Evolutionary conservation across 2,888 invertebrate genomes (phyloP).

Genomic region (Uloborus plumipes): DNA sequence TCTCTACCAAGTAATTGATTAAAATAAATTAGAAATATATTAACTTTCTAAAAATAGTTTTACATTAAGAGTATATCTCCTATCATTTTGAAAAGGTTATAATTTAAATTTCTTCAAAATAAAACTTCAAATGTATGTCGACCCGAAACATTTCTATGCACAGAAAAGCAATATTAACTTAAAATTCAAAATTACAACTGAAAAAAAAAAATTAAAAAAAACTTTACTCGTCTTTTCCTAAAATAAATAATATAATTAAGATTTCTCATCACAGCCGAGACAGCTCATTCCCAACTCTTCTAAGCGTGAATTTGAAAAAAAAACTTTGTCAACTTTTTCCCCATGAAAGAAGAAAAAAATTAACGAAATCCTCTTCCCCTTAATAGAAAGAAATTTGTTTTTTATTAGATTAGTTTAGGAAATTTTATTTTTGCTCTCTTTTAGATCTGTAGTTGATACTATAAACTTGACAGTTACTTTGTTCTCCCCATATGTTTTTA

Average conservation of each 20-base stretch:
- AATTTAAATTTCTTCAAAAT: too few relatives aligned
- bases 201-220: too few relatives aligned
- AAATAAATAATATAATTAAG: conserved; percentile 35
- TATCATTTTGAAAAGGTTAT: too few relatives aligned
- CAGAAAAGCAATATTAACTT: too few relatives aligned
- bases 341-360: not conserved
- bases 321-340: not conserved
- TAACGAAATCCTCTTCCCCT: not conserved
- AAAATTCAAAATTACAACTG: too few relatives aligned
- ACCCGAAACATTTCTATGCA: too few relatives aligned
- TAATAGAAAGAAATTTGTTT: conserved; percentile 34
- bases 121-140: too few relatives aligned
- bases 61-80: too few relatives aligned
- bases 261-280: conserved; percentile 13
- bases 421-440: conserved; percentile 13
- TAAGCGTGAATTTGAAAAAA: conserved; percentile 21
- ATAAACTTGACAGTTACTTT: conserved; percentile 27
- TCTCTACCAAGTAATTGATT: too few relatives aligned
- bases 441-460: conserved; percentile 20
- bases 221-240: not conserved
- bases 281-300: conserved; percentile 13
- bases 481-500: not conserved
- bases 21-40: too few relatives aligned
- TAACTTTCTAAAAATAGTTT: too few relatives aligned
- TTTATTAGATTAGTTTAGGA: conserved; percentile 21